phyloP scores from a whole-genome alignment of 2,113 vertebrate species.

The Antidorcas marsupialis region DNA sequence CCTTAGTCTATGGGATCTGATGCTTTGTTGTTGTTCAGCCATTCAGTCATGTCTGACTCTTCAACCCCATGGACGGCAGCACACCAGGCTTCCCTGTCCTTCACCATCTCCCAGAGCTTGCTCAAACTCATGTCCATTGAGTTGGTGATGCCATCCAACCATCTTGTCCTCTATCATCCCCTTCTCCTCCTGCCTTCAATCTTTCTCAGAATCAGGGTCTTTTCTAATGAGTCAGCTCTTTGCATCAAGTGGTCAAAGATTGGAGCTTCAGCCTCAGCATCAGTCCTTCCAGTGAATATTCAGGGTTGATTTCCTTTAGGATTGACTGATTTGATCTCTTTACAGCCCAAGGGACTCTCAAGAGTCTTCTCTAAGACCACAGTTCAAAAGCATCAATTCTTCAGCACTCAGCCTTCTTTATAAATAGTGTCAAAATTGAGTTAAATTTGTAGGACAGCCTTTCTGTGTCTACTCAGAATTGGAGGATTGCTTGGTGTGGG shows the following conservation, averaged over 20 bases:
- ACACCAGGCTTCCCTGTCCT: not conserved
- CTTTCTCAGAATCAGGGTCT: not conserved
- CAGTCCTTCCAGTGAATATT: not conserved
- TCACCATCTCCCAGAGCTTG: not conserved
- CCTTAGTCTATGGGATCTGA: not conserved
- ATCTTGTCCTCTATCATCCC: not conserved
- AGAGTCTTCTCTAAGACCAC: not conserved
- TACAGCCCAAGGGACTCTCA: not conserved
- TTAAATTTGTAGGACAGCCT: not conserved
- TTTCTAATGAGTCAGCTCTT: not conserved
- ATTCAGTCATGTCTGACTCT: not conserved
- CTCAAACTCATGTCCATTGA: not conserved
- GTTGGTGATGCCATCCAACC: not conserved
- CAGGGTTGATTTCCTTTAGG: not conserved
- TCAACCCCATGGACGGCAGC: not conserved
- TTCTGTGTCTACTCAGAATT: not conserved
- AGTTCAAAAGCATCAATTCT: not conserved
- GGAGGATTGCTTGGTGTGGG: not conserved
- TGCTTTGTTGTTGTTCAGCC: not conserved
- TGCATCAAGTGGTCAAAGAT: not conserved
- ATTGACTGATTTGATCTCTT: not conserved
- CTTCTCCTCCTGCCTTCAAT: not conserved
- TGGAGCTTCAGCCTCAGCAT: not conserved
- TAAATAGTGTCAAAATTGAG: not conserved
- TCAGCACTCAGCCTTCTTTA: not conserved